Base-by-base conservation (phyloP, 2,888 invertebrate species). In the Drosophila flavopinicola region DNA sequence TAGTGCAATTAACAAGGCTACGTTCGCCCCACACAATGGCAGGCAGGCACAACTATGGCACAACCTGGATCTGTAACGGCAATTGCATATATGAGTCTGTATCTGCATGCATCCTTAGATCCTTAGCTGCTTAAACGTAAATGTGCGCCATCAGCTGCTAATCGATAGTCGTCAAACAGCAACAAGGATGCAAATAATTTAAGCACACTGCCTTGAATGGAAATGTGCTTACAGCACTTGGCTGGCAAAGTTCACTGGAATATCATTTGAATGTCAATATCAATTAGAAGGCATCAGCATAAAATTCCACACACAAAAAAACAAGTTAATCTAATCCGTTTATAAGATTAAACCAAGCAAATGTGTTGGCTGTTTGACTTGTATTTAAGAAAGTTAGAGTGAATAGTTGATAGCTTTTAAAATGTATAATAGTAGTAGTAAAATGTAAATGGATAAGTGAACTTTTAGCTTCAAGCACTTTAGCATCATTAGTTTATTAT, bases 1-100 rank as follows among this genome's bases (percentile, higher is more conserved):
- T 59, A 56, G 72, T 68, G 75, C 74, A 74, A 72, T 72, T 74
- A 72, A 68, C 71, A 72, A 68, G 48, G 63, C 61, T 41, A 66
- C 44, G 48, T 44, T 61, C 37, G 41, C 44, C 59, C 44, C 59
- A 52, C 42, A 59, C 66, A 67, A 53, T 53, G 48, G 20, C 15
- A n/a, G n/a, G n/a, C 58, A 29, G 27, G 33, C 33, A 7, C 3
- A 2, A 30, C 11, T 30, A 23, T 39, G 23, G n/a, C n/a, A n/a
- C 20, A 15, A 3, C 37, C 27, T 37, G 25, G 45, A 45, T 13
- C 41, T 38, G 10, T 25, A 13, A 6, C 4, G 25, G 33, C 35
- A 45, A 20, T 15, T 60, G 51, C 23, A n/a, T 47, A 24, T 35
- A 9, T 47, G 10, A 17, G n/a, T 30, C 35, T 42, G 13, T 48